Evolutionary conservation across 1,140 invertebrate species (phyloP).

Genomic region (Ganaspis sp.): DNA sequence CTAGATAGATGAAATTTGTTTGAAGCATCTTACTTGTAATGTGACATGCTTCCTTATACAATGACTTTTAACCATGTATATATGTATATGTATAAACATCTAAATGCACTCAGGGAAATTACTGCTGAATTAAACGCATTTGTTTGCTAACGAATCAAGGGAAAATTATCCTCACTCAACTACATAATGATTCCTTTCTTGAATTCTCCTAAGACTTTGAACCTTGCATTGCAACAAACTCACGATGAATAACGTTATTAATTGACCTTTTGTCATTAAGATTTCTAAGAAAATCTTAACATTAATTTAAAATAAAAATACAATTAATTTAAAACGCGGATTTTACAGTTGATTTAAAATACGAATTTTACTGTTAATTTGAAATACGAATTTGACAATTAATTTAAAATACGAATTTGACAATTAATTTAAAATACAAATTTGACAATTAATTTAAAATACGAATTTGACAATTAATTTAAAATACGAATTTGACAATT

Average conservation of each 20-base stretch:
- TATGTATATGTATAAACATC: neutral
- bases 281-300: no score
- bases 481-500: no score
- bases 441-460: no score
- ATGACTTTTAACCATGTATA: neutral
- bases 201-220: neutral
- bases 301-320: no score
- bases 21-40: conserved; percentile 1
- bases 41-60: neutral
- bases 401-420: no score
- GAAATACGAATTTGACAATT: no score
- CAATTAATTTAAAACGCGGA: no score
- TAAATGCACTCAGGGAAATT: neutral
- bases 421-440: no score
- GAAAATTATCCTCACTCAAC: neutral
- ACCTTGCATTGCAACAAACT: neutral
- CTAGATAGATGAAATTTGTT: conserved; percentile 27
- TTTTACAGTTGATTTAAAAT: no score
- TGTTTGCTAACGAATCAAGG: neutral
- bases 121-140: neutral
- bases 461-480: no score
- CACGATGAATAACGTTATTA: neutral
- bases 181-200: neutral
- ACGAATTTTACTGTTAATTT: no score
- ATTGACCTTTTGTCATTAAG: conserved; percentile 2